phyloP scores from a whole-genome alignment of 2,797 vertebrate genomes.

The Pagetopsis macropterus region DNA sequence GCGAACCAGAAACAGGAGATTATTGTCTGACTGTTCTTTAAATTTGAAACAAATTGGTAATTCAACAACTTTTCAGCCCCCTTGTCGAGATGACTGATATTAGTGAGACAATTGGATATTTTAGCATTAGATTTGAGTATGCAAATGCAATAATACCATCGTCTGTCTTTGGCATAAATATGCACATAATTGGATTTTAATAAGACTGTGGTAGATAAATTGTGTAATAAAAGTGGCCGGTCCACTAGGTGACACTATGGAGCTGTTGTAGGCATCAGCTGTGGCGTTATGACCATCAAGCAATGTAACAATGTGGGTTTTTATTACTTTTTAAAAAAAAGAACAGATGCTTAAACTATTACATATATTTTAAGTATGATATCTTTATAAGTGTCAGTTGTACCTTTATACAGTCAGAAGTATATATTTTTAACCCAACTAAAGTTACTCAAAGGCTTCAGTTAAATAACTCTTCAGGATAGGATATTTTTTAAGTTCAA shows the following conservation, averaged over 20 bases:
- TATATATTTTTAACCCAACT: neutral
- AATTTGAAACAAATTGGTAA: neutral
- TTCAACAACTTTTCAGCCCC: neutral
- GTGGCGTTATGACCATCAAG: neutral
- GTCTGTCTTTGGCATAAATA: neutral
- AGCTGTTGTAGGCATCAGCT: neutral
- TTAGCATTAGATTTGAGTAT: neutral
- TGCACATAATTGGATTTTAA: neutral
- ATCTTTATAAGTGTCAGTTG: constrained; percentile 3
- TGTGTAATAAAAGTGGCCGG: neutral
- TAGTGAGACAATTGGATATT: neutral
- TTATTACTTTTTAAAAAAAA: too few species aligned
- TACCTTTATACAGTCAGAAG: neutral
- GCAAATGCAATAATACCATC: neutral
- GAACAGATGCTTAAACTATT: neutral
- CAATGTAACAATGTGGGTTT: neutral
- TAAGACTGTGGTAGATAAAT: neutral
- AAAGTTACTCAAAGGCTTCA: neutral
- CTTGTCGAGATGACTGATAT: too few species aligned
- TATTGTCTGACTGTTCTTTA: neutral
- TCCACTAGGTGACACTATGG: constrained; percentile 52
- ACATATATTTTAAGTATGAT: neutral
- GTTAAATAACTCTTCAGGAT: neutral
- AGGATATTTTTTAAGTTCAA: neutral
- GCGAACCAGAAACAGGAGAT: neutral